Percentiles rank a stretch among this genome's conserved stretches.
phyloP scores from a whole-genome alignment of 2,113 vertebrate species.

The Cottus gobio region DNA sequence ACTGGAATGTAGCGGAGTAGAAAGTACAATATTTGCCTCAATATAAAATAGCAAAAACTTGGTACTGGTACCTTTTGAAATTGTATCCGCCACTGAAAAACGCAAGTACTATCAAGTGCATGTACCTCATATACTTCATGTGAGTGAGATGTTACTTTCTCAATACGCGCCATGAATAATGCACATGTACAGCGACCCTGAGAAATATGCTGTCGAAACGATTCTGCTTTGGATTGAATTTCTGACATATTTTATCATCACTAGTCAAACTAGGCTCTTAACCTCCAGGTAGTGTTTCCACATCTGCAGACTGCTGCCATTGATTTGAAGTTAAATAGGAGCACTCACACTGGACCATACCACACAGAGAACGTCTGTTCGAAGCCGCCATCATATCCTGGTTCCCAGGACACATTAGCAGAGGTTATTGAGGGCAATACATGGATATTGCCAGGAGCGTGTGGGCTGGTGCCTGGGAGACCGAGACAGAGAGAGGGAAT shows the following conservation, averaged over 20 bases:
- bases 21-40: not conserved
- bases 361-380: conserved; percentile 99
- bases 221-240: conserved; percentile 24
- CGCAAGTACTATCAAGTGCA: not conserved
- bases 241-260: conserved; percentile 8
- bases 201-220: conserved; percentile 39
- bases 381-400: conserved; percentile 97
- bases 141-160: conserved; percentile 16
- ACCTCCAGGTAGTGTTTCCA: conserved; percentile 25
- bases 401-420: conserved; percentile 98
- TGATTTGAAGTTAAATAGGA: conserved; percentile 57
- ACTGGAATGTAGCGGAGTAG: not conserved
- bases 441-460: conserved; percentile 93
- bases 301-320: conserved; percentile 29
- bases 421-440: conserved; percentile 93
- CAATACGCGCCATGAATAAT: conserved; percentile 36
- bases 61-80: not conserved
- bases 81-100: not conserved
- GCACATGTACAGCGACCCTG: not conserved
- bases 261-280: not conserved
- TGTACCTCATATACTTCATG: not conserved
- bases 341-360: conserved; percentile 99
- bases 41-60: not conserved
- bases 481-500: conserved; percentile 44
- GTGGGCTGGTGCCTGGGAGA: conserved; percentile 95